A percentile compares a stretch with the other conserved stretches of the same genome.
These are phyloP conservation scores for Teleogryllus oceanicus DNA, from an alignment of 2,888 invertebrate species.

Conservation along the genomic window DNA sequence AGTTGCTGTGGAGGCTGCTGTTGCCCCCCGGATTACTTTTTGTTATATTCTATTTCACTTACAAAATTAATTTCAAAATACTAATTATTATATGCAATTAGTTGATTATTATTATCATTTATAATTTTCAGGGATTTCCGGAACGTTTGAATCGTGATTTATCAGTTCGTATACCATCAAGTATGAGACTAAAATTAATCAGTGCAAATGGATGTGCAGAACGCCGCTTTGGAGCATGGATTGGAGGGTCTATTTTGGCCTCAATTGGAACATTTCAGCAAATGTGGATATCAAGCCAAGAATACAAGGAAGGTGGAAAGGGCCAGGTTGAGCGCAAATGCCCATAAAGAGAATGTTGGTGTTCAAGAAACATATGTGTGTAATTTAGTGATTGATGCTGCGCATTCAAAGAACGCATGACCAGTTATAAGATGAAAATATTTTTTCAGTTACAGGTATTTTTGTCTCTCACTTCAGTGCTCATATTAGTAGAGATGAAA, in stretches of 20 bases:
- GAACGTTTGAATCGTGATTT: constrained; percentile 88
- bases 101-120: not conserved
- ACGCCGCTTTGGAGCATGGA: constrained; percentile 95
- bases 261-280: constrained; percentile 99
- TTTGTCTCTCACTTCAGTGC: too few species aligned
- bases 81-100: not conserved
- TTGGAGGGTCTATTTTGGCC: constrained; percentile 96
- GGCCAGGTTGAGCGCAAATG: constrained; percentile 95
- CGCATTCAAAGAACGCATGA: too few species aligned
- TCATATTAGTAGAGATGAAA: too few species aligned
- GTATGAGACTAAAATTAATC: constrained; percentile 90
- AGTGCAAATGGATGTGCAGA: constrained; percentile 89
- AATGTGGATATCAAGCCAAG: constrained; percentile 99
- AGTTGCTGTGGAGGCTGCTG: too few species aligned
- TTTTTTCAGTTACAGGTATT: too few species aligned
- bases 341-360: constrained; percentile 54
- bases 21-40: too few species aligned
- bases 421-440: too few species aligned
- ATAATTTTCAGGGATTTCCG: constrained; percentile 72
- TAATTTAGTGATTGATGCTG: too few species aligned
- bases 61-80: too few species aligned
- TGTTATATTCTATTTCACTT: too few species aligned
- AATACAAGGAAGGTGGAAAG: constrained; percentile 97
- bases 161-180: constrained; percentile 82
- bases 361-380: too few species aligned